Evolutionary conservation across 2,113 vertebrate genomes (phyloP).

Genomic region (Eretmodus cyanostictus): DNA sequence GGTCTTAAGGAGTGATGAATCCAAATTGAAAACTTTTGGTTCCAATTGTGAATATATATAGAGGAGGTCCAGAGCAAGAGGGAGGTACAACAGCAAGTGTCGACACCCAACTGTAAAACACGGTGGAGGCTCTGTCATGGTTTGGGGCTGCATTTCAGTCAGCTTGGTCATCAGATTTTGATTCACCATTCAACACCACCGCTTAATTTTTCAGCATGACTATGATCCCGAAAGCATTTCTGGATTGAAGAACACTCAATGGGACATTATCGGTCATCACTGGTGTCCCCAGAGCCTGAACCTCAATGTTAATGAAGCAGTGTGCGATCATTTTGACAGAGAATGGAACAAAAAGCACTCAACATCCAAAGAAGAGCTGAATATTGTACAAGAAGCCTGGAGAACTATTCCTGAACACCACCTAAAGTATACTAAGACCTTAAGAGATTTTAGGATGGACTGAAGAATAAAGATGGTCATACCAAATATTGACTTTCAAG

Average conservation of each 20-base stretch:
- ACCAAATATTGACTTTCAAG: not conserved
- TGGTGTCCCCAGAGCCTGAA: not conserved
- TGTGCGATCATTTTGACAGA: not conserved
- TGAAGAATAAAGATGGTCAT: not conserved
- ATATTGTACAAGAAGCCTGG: not conserved
- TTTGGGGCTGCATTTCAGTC: not conserved
- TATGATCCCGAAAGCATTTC: not conserved
- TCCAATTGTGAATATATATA: fast-evolving
- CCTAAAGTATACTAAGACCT: not conserved
- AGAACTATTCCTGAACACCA: not conserved
- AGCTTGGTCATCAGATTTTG: not conserved
- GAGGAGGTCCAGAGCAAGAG: not conserved
- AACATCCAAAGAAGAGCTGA: not conserved
- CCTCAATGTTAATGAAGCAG: not conserved
- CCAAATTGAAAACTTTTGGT: not conserved
- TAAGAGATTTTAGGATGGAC: not conserved
- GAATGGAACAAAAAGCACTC: fast-evolving
- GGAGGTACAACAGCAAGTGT: not conserved
- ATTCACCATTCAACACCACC: not conserved
- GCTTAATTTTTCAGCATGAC: not conserved
- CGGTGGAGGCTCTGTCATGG: not conserved
- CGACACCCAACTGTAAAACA: not conserved
- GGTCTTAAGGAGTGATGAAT: not conserved
- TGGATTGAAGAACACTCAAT: not conserved
- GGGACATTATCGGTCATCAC: not conserved